Conservation (phyloP, 2,888 invertebrate species). For the Apamea epomidion region DNA sequence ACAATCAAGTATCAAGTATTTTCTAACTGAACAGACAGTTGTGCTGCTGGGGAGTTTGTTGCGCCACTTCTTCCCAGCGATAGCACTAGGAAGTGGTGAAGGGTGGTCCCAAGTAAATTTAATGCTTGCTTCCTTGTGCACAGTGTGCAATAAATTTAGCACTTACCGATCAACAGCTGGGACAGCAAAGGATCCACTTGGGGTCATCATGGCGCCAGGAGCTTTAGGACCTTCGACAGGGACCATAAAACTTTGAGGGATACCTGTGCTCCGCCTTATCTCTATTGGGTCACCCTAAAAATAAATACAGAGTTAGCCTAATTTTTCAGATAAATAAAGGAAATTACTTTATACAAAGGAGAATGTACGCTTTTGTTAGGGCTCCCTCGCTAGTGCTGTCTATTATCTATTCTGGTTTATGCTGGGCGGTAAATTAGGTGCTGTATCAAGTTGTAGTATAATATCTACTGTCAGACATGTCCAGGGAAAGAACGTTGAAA, state of each 20-base stretch:
- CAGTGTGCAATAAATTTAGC: background rate
- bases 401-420: too few relatives aligned
- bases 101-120: too few relatives aligned
- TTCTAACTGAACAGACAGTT: too few relatives aligned
- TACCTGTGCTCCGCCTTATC: conserved; percentile 98
- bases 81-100: too few relatives aligned
- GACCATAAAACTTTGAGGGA: conserved; percentile 98
- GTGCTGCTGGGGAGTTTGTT: too few relatives aligned
- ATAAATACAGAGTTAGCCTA: background rate
- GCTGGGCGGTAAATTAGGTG: too few relatives aligned
- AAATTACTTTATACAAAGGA: background rate
- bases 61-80: too few relatives aligned
- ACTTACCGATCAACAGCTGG: conserved; percentile 96
- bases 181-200: conserved; percentile 96
- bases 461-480: background rate
- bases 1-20: too few relatives aligned
- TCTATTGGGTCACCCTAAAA: conserved; percentile 92
- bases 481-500: background rate
- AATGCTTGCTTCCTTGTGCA: background rate
- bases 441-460: background rate
- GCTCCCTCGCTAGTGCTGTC: background rate
- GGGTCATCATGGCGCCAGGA: conserved; percentile 97
- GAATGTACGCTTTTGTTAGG: background rate
- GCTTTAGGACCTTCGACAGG: conserved; percentile 97
- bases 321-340: background rate